phyloP scores from a whole-genome alignment of 2,113 vertebrate species.

The Ellobius talpinus region DNA sequence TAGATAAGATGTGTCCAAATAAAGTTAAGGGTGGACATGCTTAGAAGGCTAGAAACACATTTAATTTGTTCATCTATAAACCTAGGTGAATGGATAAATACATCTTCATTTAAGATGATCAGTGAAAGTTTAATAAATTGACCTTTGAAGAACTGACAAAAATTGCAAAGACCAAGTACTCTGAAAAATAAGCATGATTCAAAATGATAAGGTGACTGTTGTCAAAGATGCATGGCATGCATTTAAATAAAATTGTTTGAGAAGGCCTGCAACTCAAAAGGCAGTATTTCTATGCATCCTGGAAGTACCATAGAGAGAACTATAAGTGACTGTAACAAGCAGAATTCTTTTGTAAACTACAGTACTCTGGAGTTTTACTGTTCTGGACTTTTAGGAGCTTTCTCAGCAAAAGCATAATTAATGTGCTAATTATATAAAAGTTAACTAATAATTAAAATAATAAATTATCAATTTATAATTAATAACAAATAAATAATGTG shows the following conservation, averaged over 20 bases:
- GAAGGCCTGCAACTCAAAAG: background rate
- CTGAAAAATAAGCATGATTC: background rate
- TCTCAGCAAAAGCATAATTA: background rate
- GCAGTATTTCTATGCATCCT: background rate
- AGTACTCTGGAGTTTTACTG: background rate
- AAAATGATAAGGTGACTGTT: background rate
- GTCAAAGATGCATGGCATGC: background rate
- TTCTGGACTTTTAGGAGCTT: slow-evolving; percentile 4
- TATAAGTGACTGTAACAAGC: background rate
- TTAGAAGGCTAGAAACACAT: background rate
- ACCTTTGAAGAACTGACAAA: slow-evolving; percentile 1
- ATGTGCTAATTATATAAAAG: background rate
- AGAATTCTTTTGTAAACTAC: background rate
- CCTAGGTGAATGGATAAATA: background rate
- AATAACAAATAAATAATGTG: background rate
- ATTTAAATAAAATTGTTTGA: background rate
- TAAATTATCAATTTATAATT: too few relatives aligned
- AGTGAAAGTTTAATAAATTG: background rate
- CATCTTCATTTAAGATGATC: background rate
- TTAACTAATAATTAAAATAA: too few relatives aligned
- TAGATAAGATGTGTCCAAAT: background rate
- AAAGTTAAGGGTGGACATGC: background rate
- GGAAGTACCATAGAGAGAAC: background rate
- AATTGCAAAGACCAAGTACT: slow-evolving; percentile 2
- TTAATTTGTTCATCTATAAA: slow-evolving; percentile 3